Evolutionary conservation across 2,888 invertebrate species (phyloP).

Genomic region (Pyrgus malvae): DNA sequence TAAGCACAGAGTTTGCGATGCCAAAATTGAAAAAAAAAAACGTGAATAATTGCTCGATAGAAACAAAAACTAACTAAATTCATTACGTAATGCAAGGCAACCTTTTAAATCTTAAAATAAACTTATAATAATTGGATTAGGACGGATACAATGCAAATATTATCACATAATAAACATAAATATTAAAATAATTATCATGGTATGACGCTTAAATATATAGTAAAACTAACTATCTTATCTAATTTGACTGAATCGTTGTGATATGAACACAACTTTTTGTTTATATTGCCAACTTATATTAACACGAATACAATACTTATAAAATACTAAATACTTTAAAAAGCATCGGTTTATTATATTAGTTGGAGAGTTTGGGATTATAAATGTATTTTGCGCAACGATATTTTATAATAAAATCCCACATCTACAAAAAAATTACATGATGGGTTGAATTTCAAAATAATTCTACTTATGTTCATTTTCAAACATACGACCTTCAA

Average conservation of each 20-base stretch:
- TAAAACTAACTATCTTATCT: constrained; percentile 49
- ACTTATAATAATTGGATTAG: constrained; percentile 42
- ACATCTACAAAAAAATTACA: not conserved
- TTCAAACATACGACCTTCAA: too few relatives aligned
- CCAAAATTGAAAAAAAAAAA: too few relatives aligned
- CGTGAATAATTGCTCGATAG: not conserved
- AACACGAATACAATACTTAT: not conserved
- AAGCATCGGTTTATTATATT: constrained; percentile 9
- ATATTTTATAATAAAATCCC: not conserved
- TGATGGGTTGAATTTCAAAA: too few relatives aligned
- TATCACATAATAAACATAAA: constrained; percentile 59
- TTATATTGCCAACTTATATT: constrained; percentile 31
- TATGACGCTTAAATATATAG: constrained; percentile 45
- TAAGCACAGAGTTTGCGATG: too few relatives aligned
- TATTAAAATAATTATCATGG: constrained; percentile 34
- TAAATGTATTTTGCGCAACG: constrained; percentile 11
- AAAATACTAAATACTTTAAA: not conserved
- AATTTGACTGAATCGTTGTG: constrained; percentile 64
- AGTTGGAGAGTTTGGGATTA: constrained; percentile 1
- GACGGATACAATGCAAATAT: constrained; percentile 55
- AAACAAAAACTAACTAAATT: constrained; percentile 28
- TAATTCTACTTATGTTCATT: too few relatives aligned
- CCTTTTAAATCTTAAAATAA: constrained; percentile 48
- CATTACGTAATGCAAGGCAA: constrained; percentile 77
- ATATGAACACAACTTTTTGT: constrained; percentile 49